Evolutionary conservation across 2,113 vertebrate genomes (phyloP), one percentile per base, ranked within the genome.

Genomic region (Salminus brasiliensis): DNA sequence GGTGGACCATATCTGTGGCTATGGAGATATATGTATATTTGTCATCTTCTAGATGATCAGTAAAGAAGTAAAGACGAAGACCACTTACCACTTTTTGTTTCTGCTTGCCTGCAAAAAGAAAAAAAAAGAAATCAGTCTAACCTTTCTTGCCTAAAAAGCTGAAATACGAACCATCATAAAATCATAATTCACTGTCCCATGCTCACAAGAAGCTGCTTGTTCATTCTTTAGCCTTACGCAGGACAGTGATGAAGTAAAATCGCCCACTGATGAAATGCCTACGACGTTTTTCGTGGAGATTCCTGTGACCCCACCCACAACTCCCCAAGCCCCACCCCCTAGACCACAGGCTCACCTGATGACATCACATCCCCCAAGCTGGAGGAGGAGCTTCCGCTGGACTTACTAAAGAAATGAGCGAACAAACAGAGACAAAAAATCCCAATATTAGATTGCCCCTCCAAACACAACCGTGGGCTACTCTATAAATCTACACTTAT

Each of bases 1-100:
- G n/a, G n/a, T n/a, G n/a, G n/a, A n/a, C n/a, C n/a, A n/a, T n/a
- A n/a, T n/a, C n/a, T n/a, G n/a, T n/a, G n/a, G n/a, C n/a, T n/a
- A n/a, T n/a, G n/a, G n/a, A n/a, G n/a, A n/a, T n/a, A n/a, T n/a
- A n/a, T n/a, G n/a, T n/a, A n/a, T n/a, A n/a, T n/a, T n/a, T n/a
- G n/a, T n/a, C n/a, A n/a, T n/a, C n/a, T n/a, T n/a, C n/a, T n/a
- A n/a, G n/a, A n/a, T n/a, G n/a, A n/a, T n/a, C n/a, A n/a, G n/a
- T n/a, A n/a, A n/a, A n/a, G 15, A 34, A 27, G 8, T 52, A 25
- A 30, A n/a, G 68, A 49, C 71, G 72, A 41, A 25, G 23, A 53
- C 43, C 15, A 98, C 97, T 99, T 93, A 99, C 97, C 96, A 98
- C 96, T 97, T 98, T 99, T 87, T 99, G 97, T 92, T 99, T 99